Evolutionary conservation across 2,113 vertebrate species (phyloP), one percentile per base, ranked within the genome.

Genomic region (Pipa parva): DNA sequence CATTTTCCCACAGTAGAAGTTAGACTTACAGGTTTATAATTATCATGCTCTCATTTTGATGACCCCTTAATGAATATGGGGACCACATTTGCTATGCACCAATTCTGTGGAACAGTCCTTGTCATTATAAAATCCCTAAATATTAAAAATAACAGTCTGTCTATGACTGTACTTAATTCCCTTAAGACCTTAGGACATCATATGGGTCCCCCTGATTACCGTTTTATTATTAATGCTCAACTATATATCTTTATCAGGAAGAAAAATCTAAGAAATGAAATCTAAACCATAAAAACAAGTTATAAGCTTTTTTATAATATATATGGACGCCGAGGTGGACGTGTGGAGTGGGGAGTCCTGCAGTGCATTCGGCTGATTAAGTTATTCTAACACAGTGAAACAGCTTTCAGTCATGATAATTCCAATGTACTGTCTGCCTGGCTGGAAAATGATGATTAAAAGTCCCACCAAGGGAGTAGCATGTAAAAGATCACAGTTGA

Each of bases 361-460:
- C 58, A 45, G 66, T 11, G 58, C 54, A 45, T 70, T 70, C 42
- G 66, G 57, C 66, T 70, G 58, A 70, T 70, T 61, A 70, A 70
- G 66, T 70, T 70, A 61, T 70, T 70, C 66, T 51, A 70, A 51
- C 46, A 24, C 33, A 70, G 26, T 45, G 49, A 70, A 70, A 70
- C 57, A 61, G 57, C 58, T 70, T 36, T 61, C 26, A 58, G 66
- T 70, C 66, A 70, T 70, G 48, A 70, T 70, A 70, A 61, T 70
- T 49, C 57, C 18, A n/a, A 18, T 21, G 58, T 54, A 54, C 66
- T 70, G 58, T 25, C 57, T 52, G 66, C 58, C 61, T 49, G 29
- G 36, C 52, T 18, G 61, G 57, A 70, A 61, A 70, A 54, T 61
- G 48, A 70, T 70, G 66, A 70, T 61, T 70, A 70, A 70, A 70